Percentiles rank a stretch among this genome's conserved stretches.
These are phyloP conservation scores for Leptoteleia sp. DNA, from an alignment of 1,140 invertebrate species.

Conservation along the genomic window DNA sequence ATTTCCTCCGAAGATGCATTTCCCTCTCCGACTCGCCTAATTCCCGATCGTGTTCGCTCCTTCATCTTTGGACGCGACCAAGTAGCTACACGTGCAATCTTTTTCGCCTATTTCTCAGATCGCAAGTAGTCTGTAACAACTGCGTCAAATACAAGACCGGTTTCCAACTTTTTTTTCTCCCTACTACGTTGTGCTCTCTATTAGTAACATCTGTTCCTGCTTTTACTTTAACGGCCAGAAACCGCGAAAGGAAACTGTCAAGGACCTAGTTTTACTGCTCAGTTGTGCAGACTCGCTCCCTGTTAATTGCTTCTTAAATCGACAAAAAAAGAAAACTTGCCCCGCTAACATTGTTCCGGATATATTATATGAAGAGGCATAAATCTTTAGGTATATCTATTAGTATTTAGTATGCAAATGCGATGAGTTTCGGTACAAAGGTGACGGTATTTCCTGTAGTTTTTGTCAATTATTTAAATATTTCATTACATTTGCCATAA, in stretches of 20 bases:
- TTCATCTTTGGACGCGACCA: slow-evolving; percentile 60
- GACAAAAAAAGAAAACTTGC: too few relatives aligned
- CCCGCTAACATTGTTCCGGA: slow-evolving; percentile 38
- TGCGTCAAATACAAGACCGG: slow-evolving; percentile 73
- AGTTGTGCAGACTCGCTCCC: slow-evolving; percentile 54
- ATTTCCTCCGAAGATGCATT: slow-evolving; percentile 54
- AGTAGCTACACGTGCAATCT: slow-evolving; percentile 70
- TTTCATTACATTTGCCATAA: too few relatives aligned
- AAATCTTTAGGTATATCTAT: slow-evolving; percentile 29
- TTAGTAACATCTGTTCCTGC: slow-evolving; percentile 72
- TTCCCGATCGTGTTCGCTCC: slow-evolving; percentile 33
- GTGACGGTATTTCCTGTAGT: too few relatives aligned
- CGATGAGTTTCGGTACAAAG: not conserved
- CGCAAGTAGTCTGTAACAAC: slow-evolving; percentile 74
- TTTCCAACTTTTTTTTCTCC: slow-evolving; percentile 68
- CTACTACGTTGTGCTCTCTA: slow-evolving; percentile 66
- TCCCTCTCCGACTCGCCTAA: slow-evolving; percentile 49
- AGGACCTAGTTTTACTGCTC: slow-evolving; percentile 59
- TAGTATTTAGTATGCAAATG: slow-evolving; percentile 10
- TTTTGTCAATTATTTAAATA: too few relatives aligned
- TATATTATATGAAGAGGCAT: too few relatives aligned
- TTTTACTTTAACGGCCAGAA: slow-evolving; percentile 67
- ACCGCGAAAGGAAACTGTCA: slow-evolving; percentile 57
- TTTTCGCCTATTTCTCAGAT: slow-evolving; percentile 71
- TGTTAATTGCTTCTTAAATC: slow-evolving; percentile 60